Evolutionary conservation across 2,797 vertebrate species (phyloP), one percentile per base, ranked within the genome.

Genomic region (Dallia pectoralis): DNA sequence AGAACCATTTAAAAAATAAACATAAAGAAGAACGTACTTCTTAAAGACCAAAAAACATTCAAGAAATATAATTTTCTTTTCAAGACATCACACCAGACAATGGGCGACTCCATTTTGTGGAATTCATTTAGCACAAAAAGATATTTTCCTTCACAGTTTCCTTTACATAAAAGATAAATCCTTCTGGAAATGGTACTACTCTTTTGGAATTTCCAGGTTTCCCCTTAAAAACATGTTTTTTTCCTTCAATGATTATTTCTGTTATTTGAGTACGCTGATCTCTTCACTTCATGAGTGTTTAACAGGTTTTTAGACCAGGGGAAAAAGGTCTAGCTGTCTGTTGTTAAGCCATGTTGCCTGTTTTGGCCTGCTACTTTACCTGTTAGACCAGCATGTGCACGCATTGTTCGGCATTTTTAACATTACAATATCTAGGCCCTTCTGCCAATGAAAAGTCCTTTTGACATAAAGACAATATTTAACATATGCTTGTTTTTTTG

Each of bases 1-100:
- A 93, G 90, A 92, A 90, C 87, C 80, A 86, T 91, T 87, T 74
- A 78, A 89, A 70, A 87, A 83, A 70, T 70, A 84, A 80, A 82
- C 75, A 87, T 82, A 84, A 91, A 91, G 89, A 87, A 83, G 81
- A 91, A 93, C 88, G 82, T 81, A 94, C 89, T 88, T 92, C 92
- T 94, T 93, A 84, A 91, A 90, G 86, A 92, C 92, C 82, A 84
- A 85, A 81, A 64, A 89, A 93, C 91, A 91, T 91, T 91, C 89
- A 91, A 81, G 84, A 91, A 44, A 90, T 87, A 85, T 78, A 80
- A 79, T 79, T 62, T 59, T 76, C 36, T 72, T 69, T 79, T 85
- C 85, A 81, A 87, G 81, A 91, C 85, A 72, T 89, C 89, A 93
- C 91, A 89, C 91, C 89, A 87, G 86, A 91, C 91, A 59, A 92